Base-by-base conservation (phyloP, 2,888 invertebrate species). In the Ectemnius lituratus region DNA sequence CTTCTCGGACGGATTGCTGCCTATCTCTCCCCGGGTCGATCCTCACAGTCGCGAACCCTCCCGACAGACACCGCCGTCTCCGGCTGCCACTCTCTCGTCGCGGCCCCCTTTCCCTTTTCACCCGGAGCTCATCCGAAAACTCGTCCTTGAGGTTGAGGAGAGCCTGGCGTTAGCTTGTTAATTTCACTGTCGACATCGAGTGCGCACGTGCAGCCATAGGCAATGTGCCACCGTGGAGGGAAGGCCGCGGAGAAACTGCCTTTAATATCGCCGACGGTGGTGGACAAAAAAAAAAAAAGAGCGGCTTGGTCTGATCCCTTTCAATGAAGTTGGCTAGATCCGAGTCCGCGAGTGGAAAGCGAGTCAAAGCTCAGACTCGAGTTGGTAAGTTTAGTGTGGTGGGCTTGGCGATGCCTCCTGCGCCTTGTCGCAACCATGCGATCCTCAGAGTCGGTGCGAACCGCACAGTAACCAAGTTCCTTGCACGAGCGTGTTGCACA, bases 1-100 rank as follows among this genome's bases (percentile, higher is more conserved):
- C 8, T 60, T 67, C 67, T 72, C 27, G 79, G 80, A 80, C 80
- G 79, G 79, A 80, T 76, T 71, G 64, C 80, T 60, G 59, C 64
- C 61, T 65, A 64, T 72, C 67, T 45, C 62, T 67, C 16, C 28
- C 47, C 20, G 56, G 61, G 52, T 37, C 62, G 20, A 58, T 52
- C 60, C 20, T 59, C 23, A 58, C 23, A 37, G 37, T 37, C 11
- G 8, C 37, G 23, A 8, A 37, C 37, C 37, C 37, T 8, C 11
- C 37, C 37, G 37, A 37, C 37, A 37, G 37, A 37, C 37, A 37
- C 37, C 8, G 11, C 8, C 37, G 37, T 37, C 37, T 37, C 37
- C 37, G 37, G 37, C 37, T 37, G 28, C 58, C 23, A 23, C 58
- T 18, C 58, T 18, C 27, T 23, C 23, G 14, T 16, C 18, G 6